Evolutionary conservation across 2,113 vertebrate genomes (phyloP).

Genomic region (Cnemophilus loriae): DNA sequence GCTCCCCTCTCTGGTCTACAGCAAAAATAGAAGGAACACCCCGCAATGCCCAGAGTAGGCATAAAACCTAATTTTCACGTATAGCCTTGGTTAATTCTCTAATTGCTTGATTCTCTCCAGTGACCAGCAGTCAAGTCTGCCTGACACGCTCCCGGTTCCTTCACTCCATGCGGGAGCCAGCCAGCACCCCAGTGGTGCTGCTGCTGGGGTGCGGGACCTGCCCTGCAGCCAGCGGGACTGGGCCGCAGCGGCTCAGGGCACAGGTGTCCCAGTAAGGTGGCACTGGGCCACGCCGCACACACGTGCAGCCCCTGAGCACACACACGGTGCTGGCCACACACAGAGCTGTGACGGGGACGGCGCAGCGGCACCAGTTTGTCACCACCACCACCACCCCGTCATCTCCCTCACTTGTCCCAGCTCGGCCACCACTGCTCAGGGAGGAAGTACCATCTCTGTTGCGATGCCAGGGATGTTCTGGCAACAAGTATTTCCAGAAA

Average conservation of each 20-base stretch:
- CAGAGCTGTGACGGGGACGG: fast-evolving
- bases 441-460: background rate
- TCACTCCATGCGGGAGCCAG: fast-evolving
- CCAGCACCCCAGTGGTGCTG: fast-evolving
- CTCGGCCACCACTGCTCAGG: background rate
- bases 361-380: fast-evolving
- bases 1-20: background rate
- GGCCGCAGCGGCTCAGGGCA: background rate
- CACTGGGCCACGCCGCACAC: background rate
- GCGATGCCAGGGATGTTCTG: background rate
- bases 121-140: background rate
- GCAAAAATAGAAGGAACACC: background rate
- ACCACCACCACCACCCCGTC: background rate
- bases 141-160: fast-evolving
- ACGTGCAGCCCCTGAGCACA: background rate
- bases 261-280: background rate
- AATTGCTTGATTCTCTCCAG: background rate
- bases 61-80: background rate
- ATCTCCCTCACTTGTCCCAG: fast-evolving
- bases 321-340: background rate
- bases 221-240: fast-evolving
- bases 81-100: background rate
- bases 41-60: background rate
- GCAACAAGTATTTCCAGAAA: background rate
- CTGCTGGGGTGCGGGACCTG: background rate